Base-by-base conservation (phyloP, 1,140 invertebrate species). In the Drosophila kepulauana region DNA sequence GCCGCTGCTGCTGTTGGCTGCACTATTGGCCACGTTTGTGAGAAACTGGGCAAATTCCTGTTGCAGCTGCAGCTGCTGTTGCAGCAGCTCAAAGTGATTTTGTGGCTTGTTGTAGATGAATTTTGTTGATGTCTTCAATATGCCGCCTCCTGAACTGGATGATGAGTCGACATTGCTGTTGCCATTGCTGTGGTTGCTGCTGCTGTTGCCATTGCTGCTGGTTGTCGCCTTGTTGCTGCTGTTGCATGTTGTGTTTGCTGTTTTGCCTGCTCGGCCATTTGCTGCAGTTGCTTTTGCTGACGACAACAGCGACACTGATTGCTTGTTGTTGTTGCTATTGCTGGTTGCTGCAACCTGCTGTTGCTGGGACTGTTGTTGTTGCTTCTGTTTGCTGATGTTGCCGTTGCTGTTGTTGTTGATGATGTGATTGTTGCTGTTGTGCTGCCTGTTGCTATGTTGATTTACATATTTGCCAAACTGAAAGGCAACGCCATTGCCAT, bases 51-150 rank as follows among this genome's bases (percentile, higher is more conserved):
- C 91, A 15, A 92, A 91, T 64, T 92, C 91, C 76, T 92, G 91
- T 49, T 92, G 91, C 72, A 92, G 54, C 49, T 92, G 91, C 51
- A 92, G 54, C 16, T 91, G 91, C 59, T 92, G 91, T 62, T 92
- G 91, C 52, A 92, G 41, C 66, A 92, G 51, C 67, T 92, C 87
- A 33, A 79, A 91, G 30, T 92, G 91, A 77, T 92, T 92, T 45
- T 92, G 91, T 16, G 91, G 91, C 68, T 92, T 92, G 46, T 92
- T 91, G 58, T 92, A 92, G 13, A 92, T 88, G 49, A 92, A 91
- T 64, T 92, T 92, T 4, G 88, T 86, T 3, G 91, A 88, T 11
- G 91, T 92, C 61, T 92, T 92, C 5, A 91, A 54, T 15, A 91
- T 80, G 74, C 59, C 88, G 74, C 65, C 67, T 5, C 65, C 67